Evolutionary conservation across 1,140 invertebrate species (phyloP).

Genomic region (Triops longicaudatus): DNA sequence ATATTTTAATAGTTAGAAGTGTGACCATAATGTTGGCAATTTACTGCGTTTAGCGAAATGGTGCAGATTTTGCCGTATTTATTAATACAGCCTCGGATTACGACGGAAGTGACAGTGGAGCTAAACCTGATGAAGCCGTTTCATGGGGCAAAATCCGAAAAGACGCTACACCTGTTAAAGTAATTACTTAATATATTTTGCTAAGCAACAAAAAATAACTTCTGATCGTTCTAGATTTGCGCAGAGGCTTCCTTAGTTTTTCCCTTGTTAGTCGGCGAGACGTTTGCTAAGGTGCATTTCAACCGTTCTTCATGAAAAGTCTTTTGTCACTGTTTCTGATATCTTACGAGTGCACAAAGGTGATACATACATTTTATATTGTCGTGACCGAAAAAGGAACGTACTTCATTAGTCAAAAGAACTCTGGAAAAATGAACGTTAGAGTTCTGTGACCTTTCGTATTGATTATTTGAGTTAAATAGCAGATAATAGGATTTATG

Average conservation of each 20-base stretch:
- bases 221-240: constrained; percentile 54
- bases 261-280: constrained; percentile 88
- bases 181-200: neutral
- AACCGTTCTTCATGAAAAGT: constrained; percentile 6
- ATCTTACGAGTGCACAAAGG: neutral
- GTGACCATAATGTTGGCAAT: neutral
- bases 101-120: constrained; percentile 97
- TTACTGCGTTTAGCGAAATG: neutral
- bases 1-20: neutral
- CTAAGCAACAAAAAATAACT: constrained; percentile 19
- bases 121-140: constrained; percentile 93
- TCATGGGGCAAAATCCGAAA: constrained; percentile 97
- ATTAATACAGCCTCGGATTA: constrained; percentile 82
- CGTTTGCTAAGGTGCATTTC: constrained; percentile 64
- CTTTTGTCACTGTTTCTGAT: neutral
- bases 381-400: neutral
- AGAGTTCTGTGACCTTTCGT: too few relatives aligned
- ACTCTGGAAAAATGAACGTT: too few relatives aligned
- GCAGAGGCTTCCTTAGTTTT: constrained; percentile 93
- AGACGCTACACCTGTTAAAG: constrained; percentile 66
- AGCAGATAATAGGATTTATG: too few relatives aligned
- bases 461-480: too few relatives aligned
- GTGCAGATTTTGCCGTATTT: neutral
- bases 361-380: neutral
- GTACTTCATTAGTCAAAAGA: too few relatives aligned